Evolutionary conservation across 2,113 vertebrate species (phyloP).

Genomic region (Platichthys flesus): DNA sequence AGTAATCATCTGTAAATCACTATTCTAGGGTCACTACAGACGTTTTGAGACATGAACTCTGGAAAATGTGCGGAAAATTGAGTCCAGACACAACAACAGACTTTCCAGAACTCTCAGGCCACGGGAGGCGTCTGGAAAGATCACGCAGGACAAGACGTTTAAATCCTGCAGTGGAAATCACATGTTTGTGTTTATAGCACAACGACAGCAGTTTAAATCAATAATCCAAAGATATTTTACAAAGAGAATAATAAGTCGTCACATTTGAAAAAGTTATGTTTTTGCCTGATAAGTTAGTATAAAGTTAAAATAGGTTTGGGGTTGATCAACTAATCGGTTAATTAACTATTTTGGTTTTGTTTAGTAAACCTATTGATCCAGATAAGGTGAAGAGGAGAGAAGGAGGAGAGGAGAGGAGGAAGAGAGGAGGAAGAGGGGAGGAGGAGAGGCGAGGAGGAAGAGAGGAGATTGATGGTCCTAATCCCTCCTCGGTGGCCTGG

Average conservation of each 20-base stretch:
- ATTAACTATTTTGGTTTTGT: neutral
- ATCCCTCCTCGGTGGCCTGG: slow-evolving; percentile 92
- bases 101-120: no score
- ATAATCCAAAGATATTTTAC: neutral
- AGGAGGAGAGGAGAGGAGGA: neutral
- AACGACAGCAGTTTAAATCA: neutral
- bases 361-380: neutral
- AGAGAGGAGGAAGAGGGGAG: slow-evolving; percentile 47
- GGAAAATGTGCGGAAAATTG: no score
- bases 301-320: neutral
- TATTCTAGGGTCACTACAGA: no score
- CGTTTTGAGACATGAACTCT: no score
- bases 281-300: neutral
- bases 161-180: no score
- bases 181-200: no score
- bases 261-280: neutral
- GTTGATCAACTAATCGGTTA: neutral
- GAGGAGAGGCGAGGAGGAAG: neutral
- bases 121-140: no score
- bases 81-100: no score
- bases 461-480: slow-evolving; percentile 86
- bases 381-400: neutral
- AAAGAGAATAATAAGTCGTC: no score
- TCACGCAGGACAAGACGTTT: no score
- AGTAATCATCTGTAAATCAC: neutral